Percentiles rank a stretch among this genome's conserved stretches.
Conservation (phyloP, 2,113 vertebrate genomes). For the Saguinus imperator region DNA sequence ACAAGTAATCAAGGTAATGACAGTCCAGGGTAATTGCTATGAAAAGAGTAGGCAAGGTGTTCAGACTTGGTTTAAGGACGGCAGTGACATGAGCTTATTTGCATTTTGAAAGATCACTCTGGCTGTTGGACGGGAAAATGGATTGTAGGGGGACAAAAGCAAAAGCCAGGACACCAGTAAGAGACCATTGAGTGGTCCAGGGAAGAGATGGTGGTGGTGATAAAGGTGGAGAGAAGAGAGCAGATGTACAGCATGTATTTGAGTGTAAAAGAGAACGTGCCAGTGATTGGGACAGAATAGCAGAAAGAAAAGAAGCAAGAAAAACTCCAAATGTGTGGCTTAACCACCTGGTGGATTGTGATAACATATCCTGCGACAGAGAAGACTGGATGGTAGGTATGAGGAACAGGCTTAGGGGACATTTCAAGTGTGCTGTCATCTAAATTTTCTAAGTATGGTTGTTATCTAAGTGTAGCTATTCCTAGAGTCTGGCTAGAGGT, state of each 20-base stretch:
- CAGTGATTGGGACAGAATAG: neutral
- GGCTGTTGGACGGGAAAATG: neutral
- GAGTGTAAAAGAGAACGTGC: neutral
- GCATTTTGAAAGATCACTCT: conserved; percentile 44
- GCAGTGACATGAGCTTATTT: conserved; percentile 38
- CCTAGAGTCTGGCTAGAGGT: neutral
- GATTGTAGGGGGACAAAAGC: neutral
- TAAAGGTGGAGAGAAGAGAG: neutral
- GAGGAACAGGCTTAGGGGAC: neutral
- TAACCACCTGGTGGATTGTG: neutral
- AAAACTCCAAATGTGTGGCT: neutral
- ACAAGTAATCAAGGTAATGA: conserved; percentile 45
- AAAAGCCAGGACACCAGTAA: neutral
- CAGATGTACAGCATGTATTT: neutral
- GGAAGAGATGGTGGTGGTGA: neutral
- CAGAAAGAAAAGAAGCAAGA: neutral
- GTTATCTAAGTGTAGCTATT: neutral
- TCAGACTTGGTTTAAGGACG: conserved; percentile 35
- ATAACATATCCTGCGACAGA: neutral
- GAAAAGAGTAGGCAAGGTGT: conserved; percentile 2
- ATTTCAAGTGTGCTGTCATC: neutral
- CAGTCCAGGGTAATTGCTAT: neutral
- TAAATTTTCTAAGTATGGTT: neutral
- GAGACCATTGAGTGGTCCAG: neutral
- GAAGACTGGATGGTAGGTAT: neutral